Base-by-base conservation (phyloP, 2,113 vertebrate species). In the Pantherophis guttatus region DNA sequence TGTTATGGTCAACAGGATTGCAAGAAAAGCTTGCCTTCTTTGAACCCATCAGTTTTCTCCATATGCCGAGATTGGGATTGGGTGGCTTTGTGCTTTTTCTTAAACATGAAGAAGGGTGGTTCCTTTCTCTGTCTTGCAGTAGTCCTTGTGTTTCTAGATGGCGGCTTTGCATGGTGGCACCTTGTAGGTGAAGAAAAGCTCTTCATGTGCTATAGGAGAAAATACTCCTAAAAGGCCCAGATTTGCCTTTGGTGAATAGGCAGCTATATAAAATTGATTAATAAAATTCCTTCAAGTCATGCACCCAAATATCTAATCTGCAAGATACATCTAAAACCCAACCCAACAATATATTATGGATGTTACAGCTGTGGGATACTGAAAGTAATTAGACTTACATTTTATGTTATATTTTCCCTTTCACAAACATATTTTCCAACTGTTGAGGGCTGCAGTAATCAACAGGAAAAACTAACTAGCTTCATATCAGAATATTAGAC, bases 321-420 rank as follows among this genome's bases (percentile, higher is more conserved):
- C 7, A 39, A 39, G 33, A 81, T 44, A 81, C 15, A 39, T 39
- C 33, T 15, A 39, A 81, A 19, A 81, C 15, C 9, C 59, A 62
- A 62, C 59, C 9, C 33, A 81, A 39, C 15, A 39, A 81, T 39
- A 15, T 39, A 39, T 39, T 81, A 33, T 19, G n/a, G 33, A 19
- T 39, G 33, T 81, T 81, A 81, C 7, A 39, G n/a, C 15, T 81
- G n/a, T 39, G n/a, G 94, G 94, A 91, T 91, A 2, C 91, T 2
- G n/a, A 52, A 90, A 70, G 94, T 93, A 81, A 88, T 89, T 62
- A 89, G 57, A 54, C 65, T 81, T 0, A 0, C 7, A 2, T 93
- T 92, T 92, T 81, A 53, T 1, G 90, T 91, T 94, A 85, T 81
- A 19, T 90, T 86, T 4, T 53, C 62, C 50, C 94, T 57, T 91